phyloP scores from a whole-genome alignment of 2,113 vertebrate genomes.

The Mus musculus region DNA sequence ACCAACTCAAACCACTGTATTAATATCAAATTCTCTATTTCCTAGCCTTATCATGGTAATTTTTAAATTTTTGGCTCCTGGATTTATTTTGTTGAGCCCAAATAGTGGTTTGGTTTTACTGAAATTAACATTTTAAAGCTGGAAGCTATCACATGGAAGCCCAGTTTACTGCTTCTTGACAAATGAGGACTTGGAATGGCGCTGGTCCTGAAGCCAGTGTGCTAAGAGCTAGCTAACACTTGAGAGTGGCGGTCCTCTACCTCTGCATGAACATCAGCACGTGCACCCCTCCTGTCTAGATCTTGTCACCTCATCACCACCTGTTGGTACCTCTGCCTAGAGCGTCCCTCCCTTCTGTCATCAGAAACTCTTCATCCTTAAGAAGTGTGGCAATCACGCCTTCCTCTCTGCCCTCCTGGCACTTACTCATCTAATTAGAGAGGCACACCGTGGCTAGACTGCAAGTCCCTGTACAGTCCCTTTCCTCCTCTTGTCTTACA shows the following conservation, averaged over 20 bases:
- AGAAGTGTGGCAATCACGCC: background rate
- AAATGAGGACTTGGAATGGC: background rate
- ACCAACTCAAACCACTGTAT: background rate
- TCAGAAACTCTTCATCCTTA: background rate
- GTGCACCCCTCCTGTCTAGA: background rate
- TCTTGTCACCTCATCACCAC: background rate
- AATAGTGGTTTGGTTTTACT: conserved; percentile 20
- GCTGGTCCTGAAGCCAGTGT: background rate
- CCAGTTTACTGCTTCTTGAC: background rate
- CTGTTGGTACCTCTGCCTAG: background rate
- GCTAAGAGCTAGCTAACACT: too few relatives aligned
- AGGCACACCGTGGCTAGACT: background rate
- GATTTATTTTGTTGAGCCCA: conserved; percentile 18
- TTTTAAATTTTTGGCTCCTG: background rate
- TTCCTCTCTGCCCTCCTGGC: background rate
- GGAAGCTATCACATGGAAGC: background rate
- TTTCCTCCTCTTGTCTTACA: background rate
- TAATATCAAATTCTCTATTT: conserved; percentile 16
- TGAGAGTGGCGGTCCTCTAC: background rate
- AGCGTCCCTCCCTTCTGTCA: background rate
- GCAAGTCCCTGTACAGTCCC: background rate
- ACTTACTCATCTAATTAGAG: background rate
- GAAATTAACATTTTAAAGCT: background rate
- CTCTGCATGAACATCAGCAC: too few relatives aligned
- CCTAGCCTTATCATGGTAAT: background rate